These are phyloP conservation scores for Ginglymostoma cirratum DNA, from an alignment of 2,113 vertebrate genomes.

Conservation along the genomic window DNA sequence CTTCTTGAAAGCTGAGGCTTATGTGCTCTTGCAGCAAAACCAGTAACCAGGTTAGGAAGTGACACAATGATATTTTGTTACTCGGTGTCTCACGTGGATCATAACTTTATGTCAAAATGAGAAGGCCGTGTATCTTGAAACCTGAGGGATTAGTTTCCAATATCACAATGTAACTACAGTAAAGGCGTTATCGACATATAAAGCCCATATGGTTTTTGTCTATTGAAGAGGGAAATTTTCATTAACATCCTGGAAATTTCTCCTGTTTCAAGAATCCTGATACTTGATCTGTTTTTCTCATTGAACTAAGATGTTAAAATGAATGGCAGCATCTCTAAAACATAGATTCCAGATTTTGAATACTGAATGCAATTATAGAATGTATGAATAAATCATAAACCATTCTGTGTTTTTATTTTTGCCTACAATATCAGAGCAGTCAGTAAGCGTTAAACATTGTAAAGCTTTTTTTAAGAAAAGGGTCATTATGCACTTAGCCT, in stretches of 20 bases:
- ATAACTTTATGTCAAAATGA: constrained; percentile 15
- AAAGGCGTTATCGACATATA: background rate
- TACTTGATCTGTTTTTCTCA: background rate
- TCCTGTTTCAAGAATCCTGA: background rate
- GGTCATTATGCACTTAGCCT: background rate
- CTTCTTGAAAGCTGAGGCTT: background rate
- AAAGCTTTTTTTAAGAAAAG: no score
- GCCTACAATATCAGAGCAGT: background rate
- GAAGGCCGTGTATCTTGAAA: background rate
- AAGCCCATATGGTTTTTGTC: background rate
- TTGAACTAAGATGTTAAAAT: background rate
- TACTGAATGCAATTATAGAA: background rate
- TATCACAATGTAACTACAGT: background rate
- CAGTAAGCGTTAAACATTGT: constrained; percentile 6
- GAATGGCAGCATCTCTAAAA: background rate
- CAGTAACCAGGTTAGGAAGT: background rate
- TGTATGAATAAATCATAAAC: background rate
- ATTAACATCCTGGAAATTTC: background rate
- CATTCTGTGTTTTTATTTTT: background rate
- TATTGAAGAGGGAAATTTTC: background rate
- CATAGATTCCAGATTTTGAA: background rate
- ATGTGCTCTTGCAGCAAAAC: background rate
- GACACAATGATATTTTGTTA: background rate
- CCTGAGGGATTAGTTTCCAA: background rate
- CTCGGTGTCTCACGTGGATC: background rate